These are phyloP conservation scores for Pholis gunnellus DNA, from an alignment of 2,113 vertebrate genomes.

Conservation along the genomic window DNA sequence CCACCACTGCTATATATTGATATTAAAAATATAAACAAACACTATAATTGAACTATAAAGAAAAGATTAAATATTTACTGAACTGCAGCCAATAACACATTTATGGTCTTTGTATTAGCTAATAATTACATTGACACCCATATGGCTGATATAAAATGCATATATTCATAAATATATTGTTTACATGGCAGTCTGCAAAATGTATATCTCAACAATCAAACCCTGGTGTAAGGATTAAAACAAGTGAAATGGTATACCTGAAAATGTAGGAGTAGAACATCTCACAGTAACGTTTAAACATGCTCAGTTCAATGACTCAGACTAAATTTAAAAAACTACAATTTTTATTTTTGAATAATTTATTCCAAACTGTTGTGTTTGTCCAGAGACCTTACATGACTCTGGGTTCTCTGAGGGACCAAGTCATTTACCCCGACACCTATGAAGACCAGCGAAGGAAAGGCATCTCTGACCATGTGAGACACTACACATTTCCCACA, in stretches of 20 bases:
- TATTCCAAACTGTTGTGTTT: slow-evolving; percentile 13
- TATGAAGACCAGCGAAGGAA: slow-evolving; percentile 91
- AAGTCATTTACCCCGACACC: slow-evolving; percentile 98
- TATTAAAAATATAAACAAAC: no score
- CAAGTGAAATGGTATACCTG: background rate
- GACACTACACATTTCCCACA: background rate
- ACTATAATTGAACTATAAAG: background rate
- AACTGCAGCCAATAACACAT: background rate
- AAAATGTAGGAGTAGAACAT: background rate
- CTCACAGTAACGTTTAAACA: background rate
- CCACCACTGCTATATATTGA: no score
- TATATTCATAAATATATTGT: background rate
- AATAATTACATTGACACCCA: background rate
- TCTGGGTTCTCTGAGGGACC: slow-evolving; percentile 94
- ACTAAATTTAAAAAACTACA: background rate
- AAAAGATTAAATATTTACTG: no score
- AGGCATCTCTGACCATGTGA: slow-evolving; percentile 93
- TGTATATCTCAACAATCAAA: background rate
- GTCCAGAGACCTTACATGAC: slow-evolving; percentile 97
- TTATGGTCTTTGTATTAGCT: background rate
- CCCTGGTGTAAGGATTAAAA: background rate
- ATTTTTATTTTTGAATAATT: background rate
- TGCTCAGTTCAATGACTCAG: background rate
- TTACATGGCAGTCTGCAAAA: background rate
- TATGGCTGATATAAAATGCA: background rate